phyloP scores from a whole-genome alignment of 1,140 invertebrate genomes.

The Drosophila pachea region DNA sequence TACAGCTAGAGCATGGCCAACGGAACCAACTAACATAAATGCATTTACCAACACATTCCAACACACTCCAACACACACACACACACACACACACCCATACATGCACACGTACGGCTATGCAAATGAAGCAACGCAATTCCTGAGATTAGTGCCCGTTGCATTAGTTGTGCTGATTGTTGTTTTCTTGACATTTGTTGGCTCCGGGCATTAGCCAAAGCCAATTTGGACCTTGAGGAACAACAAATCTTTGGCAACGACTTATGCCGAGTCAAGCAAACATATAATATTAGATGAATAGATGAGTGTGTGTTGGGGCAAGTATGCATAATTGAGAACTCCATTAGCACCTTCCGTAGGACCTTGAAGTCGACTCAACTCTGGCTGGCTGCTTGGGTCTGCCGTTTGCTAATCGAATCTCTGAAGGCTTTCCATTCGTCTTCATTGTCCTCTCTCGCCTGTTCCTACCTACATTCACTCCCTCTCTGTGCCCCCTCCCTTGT shows the following conservation, averaged over 20 bases:
- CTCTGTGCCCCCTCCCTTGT: too few species aligned
- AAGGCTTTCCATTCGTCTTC: too few species aligned
- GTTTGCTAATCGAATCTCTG: too few species aligned
- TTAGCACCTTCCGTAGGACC: background rate
- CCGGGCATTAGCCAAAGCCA: background rate
- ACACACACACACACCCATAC: slow-evolving; percentile 1
- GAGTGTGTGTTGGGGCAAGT: too few species aligned
- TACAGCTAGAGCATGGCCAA: slow-evolving; percentile 22
- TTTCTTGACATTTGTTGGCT: slow-evolving; percentile 2
- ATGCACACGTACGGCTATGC: slow-evolving; percentile 22
- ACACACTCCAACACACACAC: slow-evolving; percentile 5
- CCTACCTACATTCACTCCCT: too few species aligned
- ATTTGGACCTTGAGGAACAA: background rate
- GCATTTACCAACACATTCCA: slow-evolving; percentile 3
- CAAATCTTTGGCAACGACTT: background rate
- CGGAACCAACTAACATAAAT: slow-evolving; percentile 1
- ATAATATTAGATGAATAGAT: background rate
- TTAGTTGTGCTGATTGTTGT: slow-evolving; percentile 20
- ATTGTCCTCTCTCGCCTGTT: too few species aligned
- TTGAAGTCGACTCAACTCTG: slow-evolving; percentile 26
- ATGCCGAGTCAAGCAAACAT: background rate
- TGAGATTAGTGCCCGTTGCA: slow-evolving; percentile 54
- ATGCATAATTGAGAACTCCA: background rate
- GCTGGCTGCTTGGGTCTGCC: too few species aligned
- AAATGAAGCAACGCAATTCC: slow-evolving; percentile 59